Evolutionary conservation across 2,113 vertebrate genomes (phyloP).

Genomic region (Erythrolamprus reginae): DNA sequence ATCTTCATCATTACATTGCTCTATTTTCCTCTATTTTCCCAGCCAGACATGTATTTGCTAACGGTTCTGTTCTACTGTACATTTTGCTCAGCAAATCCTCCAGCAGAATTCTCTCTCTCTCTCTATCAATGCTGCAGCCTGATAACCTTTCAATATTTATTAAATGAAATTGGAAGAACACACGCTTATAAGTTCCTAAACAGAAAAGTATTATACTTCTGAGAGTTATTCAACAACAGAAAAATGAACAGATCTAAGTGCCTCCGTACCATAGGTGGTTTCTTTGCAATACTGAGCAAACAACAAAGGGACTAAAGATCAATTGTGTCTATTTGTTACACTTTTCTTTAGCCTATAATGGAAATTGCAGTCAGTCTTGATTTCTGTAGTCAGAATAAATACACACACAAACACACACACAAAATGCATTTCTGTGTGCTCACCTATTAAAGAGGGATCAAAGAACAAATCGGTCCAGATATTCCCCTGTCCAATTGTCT

Average conservation of each 20-base stretch:
- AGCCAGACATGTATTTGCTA: not conserved
- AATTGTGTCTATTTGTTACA: not conserved
- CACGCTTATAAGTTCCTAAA: not conserved
- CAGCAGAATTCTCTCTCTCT: not conserved
- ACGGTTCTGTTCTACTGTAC: not conserved
- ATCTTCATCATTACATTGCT: slow-evolving; percentile 18
- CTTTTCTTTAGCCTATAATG: not conserved
- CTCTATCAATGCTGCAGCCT: not conserved
- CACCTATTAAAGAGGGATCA: not conserved
- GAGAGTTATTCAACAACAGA: not conserved
- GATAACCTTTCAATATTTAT: slow-evolving; percentile 10
- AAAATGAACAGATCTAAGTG: slow-evolving; percentile 7
- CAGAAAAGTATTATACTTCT: not conserved
- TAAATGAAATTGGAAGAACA: slow-evolving; percentile 8
- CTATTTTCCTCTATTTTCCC: not conserved
- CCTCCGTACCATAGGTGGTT: not conserved
- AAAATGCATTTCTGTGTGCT: not conserved
- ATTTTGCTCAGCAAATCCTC: not conserved
- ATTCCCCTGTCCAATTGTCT: no score
- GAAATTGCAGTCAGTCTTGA: not conserved
- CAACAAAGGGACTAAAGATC: not conserved
- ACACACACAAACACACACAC: no score
- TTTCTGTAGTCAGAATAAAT: not conserved
- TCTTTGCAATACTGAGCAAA: slow-evolving; percentile 5
- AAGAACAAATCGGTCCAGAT: not conserved